Evolutionary conservation across 2,113 vertebrate species (phyloP), one percentile per base, ranked within the genome.

Genomic region (Mirza zaza): DNA sequence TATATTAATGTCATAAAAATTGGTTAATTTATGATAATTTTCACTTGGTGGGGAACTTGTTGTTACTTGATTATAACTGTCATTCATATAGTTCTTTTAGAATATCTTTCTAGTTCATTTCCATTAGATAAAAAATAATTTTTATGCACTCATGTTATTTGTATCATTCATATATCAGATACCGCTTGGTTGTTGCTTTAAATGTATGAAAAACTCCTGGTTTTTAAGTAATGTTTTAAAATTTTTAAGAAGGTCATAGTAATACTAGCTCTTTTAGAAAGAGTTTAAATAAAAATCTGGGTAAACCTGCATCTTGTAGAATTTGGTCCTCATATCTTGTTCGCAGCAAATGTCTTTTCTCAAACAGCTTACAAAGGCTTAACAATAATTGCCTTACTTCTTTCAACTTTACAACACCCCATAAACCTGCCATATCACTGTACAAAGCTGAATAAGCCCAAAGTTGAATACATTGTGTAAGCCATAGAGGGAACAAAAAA

Each of bases 331-430:
- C 27, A 42, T 14, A 73, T 18, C 45, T 63, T 73, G 34, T 29
- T 29, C 57, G 17, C 36, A 81, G 32, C 27, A 93, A 96, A 91
- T 36, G 9, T 88, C 48, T 96, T 95, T 90, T 75, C 67, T 89
- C 42, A 77, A 82, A 91, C 25, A 90, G 48, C 67, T 95, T 93
- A 93, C 45, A 68, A 81, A 91, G 57, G 70, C 48, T 97, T 82
- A 92, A 82, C 52, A 95, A 88, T 87, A 94, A 81, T 83, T 88
- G 61, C 71, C 39, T 94, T 75, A 55, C 88, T 95, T 97, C 71
- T 85, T 13, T 88, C 15, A 55, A 55, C n/a, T 96, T 97, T 89
- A 96, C 12, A 93, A 17, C 36, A 32, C 48, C 61, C 75, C 82
- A 93, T 97, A 96, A 98, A 88, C 57, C 59, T 88, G 93, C 86